These are phyloP conservation scores for Sebastolobus altivelis DNA, from an alignment of 2,797 vertebrate genomes.

Conservation along the genomic window DNA sequence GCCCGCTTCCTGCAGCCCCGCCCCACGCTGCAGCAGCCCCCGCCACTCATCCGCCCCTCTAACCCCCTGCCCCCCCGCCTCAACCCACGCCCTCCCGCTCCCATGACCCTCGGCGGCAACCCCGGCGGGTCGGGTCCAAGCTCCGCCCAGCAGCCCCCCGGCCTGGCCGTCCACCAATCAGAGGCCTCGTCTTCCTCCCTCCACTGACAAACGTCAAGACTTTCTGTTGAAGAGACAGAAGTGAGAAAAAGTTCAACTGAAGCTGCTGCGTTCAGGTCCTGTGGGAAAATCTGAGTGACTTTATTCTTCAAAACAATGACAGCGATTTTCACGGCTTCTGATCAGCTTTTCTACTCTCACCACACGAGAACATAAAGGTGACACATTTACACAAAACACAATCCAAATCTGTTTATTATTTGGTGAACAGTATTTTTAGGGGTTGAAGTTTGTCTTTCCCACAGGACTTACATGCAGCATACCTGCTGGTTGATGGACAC, in stretches of 20 bases:
- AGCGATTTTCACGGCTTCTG: slow-evolving; percentile 1
- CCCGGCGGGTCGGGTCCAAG: slow-evolving; percentile 43
- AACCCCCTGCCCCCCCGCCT: slow-evolving; percentile 93
- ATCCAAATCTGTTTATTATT: not conserved
- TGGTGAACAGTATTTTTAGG: not conserved
- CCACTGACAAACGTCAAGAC: slow-evolving; percentile 81
- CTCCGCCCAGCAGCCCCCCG: slow-evolving; percentile 86
- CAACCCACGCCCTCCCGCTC: slow-evolving; percentile 91
- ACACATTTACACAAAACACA: not conserved
- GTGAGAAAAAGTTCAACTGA: not conserved
- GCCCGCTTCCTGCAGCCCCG: slow-evolving; percentile 94
- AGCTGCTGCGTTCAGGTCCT: slow-evolving; percentile 40
- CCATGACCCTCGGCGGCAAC: slow-evolving; percentile 76
- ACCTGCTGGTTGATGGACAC: slow-evolving; percentile 12
- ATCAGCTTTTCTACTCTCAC: not conserved
- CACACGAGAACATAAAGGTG: not conserved
- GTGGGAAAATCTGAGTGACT: slow-evolving; percentile 27
- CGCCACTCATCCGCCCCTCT: slow-evolving; percentile 95
- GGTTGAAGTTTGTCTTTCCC: slow-evolving; percentile 10
- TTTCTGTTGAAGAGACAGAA: slow-evolving; percentile 14
- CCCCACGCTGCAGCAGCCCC: slow-evolving; percentile 93
- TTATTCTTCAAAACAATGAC: not conserved
- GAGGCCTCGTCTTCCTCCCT: slow-evolving; percentile 91
- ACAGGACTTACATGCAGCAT: not conserved
- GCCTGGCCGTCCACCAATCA: slow-evolving; percentile 89